Evolutionary conservation across 2,888 invertebrate genomes (phyloP), one percentile per base, ranked within the genome.

Genomic region (Drosophila phalerata): DNA sequence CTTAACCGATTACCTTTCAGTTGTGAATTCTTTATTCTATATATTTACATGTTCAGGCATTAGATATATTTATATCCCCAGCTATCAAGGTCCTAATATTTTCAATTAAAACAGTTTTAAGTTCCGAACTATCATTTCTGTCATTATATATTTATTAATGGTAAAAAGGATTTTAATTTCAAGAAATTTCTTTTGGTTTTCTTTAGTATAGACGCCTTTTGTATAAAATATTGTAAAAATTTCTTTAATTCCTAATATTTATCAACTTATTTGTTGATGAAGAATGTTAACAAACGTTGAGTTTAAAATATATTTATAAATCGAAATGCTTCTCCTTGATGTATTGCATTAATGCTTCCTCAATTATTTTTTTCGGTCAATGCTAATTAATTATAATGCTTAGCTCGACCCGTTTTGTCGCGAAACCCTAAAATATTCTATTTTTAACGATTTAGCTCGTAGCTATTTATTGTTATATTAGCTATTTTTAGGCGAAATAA

Each of bases 351-450:
- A 13, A 28, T 8, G 11, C 19, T 49, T 32, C 32, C 48, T 19
- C 40, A 30, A 30, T 28, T 55, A 43, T 13, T 30, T 55, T 30
- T 30, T 55, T 42, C 25, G 17, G 13, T 42, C 28, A 28, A 42
- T 9, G 15, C 32, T 55, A 32, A 40, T 53, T 53, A 38, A 53
- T 42, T 34, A 22, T 45, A 47, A n/a, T 32, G 40, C n/a, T 43
- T 51, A 57, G 43, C 47, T 28, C 56, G 56, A 51, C 42, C 69
- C 55, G 57, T 68, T 64, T 69, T 40, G 17, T 11, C 5, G 38
- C 34, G 49, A 55, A 69, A 64, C 71, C 71, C 71, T 55, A 65
- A 70, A 70, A 58, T 48, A 42, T 19, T 71, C 71, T 71, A 71
- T 72, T 72, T 69, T 25, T 63, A 70, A 19, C 47, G 32, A 45